A percentile compares a stretch with the other conserved stretches of the same genome.
Conservation (phyloP, 2,797 vertebrate species). For the Manis crassicaudata region DNA sequence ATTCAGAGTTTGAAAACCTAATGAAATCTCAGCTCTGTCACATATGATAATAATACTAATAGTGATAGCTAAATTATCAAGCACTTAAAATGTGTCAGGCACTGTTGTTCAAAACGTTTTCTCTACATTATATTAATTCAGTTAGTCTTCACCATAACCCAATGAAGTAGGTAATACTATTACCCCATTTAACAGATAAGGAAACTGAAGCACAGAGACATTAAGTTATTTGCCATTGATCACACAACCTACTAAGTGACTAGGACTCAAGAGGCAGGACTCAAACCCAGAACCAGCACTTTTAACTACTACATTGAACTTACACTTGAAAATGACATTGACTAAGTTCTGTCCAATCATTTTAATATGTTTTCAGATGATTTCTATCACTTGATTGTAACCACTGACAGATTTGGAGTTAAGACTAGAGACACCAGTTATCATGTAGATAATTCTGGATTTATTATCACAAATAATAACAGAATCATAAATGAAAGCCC, state of each 20-base stretch:
- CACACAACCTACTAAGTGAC: background rate
- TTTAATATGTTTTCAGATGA: slow-evolving; percentile 17
- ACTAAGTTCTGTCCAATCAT: background rate
- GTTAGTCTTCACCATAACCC: background rate
- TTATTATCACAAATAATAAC: background rate
- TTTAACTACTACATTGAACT: background rate
- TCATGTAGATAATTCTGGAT: background rate
- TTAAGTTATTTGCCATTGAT: background rate
- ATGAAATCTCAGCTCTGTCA: slow-evolving; percentile 23
- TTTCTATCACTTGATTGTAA: slow-evolving; percentile 7
- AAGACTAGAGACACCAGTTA: background rate
- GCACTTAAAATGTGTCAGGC: background rate
- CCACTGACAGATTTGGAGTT: background rate
- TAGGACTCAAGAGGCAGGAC: background rate
- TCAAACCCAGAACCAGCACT: background rate
- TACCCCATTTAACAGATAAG: background rate
- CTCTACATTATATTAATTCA: background rate
- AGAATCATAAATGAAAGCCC: background rate
- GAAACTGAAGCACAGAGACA: background rate
- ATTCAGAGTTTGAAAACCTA: slow-evolving; percentile 11
- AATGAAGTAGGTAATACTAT: background rate
- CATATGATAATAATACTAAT: background rate
- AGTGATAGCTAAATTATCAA: background rate
- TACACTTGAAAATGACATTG: background rate
- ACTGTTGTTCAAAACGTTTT: background rate